Evolutionary conservation across 2,888 invertebrate genomes (phyloP), one percentile per base, ranked within the genome.

Genomic region (Acrobasis suavella): DNA sequence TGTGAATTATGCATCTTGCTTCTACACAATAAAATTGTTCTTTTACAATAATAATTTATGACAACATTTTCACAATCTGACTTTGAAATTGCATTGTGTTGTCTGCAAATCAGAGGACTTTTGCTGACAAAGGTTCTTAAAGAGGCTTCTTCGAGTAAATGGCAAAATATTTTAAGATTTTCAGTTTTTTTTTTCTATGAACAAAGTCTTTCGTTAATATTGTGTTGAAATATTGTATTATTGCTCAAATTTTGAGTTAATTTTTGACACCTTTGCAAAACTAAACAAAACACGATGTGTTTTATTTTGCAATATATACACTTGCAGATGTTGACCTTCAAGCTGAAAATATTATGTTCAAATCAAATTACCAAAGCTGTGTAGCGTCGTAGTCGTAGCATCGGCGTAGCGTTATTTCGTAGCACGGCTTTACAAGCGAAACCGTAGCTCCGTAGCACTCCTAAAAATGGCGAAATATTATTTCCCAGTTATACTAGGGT

Each of bases 21-120:
- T 62, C 58, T 60, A 63, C 75, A 84, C 81, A 84, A 83, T 83
- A 72, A 80, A 81, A 82, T 78, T 78, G 76, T 76, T 80, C 78
- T 75, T 67, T 66, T 74, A 72, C 73, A 69, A 76, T 67, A 66
- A 69, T 78, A 75, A 80, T 75, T 64, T 74, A 71, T 70, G 68
- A 72, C 75, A 68, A 68, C 75, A 75, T 72, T 71, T 69, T 72
- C 72, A 70, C 67, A 74, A 74, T 65, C 32, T 69, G 68, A 69
- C 67, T 75, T 69, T 71, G 66, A 73, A 77, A 76, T 77, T 74
- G 63, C 70, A 77, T 80, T 78, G 80, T 77, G 70, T 80, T 77
- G 80, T 77, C 71, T 69, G 68, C 66, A 64, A 73, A 69, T 70
- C 69, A 75, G 72, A 78, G 69, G 73, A 74, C 66, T 73, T 74